Evolutionary conservation across 2,797 vertebrate genomes (phyloP), one percentile per base, ranked within the genome.

Genomic region (Mycteria americana): DNA sequence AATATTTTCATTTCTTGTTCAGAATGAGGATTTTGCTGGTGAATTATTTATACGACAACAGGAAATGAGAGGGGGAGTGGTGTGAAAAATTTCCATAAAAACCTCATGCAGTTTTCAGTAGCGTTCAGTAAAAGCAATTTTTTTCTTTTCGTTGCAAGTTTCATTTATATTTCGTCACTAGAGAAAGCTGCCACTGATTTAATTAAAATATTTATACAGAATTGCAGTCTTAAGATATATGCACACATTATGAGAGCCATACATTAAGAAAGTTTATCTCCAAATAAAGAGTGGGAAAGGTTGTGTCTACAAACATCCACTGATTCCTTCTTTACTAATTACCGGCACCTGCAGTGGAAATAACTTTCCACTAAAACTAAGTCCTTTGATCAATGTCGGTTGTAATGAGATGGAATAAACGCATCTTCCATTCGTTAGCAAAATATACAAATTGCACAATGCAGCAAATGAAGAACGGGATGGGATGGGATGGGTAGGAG

Each of bases 41-140:
- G 83, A 97, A 96, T 98, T 97, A 98, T 98, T 98, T 96, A 98
- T 97, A 78, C 51, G 53, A 79, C 73, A 91, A 91, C 53, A 69
- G 64, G 89, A 95, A 92, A 65, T 82, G 79, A 95, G 94, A 89
- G 64, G 54, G 45, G 79, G 91, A 91, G 87, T 74, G 59, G 94
- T 95, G 80, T 91, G 67, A 96, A 88, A 75, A 41, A 94, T 95
- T 91, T 91, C 94, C 68, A 65, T 87, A 65, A 90, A 89, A 83
- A 45, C 46, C 46, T 94, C 74, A 81, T 88, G 82, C 74, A 77
- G 67, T 85, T 95, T 97, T 92, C 92, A 90, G 75, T 59, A 91
- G 59, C 24, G 5, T 91, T 96, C 70, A 68, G 73, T 84, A 73
- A 92, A 95, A 88, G 60, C 19, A 5, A 64, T 92, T 95, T 90